Base-by-base conservation (phyloP, 2,888 invertebrate species). In the Melolontha melolontha region DNA sequence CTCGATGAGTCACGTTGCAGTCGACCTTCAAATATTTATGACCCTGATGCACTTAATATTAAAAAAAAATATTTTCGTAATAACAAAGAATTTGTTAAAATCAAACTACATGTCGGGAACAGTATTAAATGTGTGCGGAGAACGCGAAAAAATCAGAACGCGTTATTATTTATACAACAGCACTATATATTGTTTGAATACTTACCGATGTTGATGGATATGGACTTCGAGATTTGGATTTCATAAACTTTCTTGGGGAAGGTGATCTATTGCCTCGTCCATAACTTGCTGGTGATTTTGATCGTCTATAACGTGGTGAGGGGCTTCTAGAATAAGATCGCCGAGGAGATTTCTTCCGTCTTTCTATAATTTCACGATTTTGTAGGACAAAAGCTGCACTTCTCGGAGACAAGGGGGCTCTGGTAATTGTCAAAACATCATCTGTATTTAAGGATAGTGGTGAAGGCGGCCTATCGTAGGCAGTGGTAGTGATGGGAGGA, bases 321-420 rank as follows among this genome's bases (percentile, higher is more conserved):
- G 80, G 81, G 66, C 80, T 83, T n/a, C 83, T 78, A 11, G 84
- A 84, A 69, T 81, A 82, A 5, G 83, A 84, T 62, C 84, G 75
- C 8, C 81, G 73, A 4, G 80, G 80, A 10, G 81, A 81, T 40
- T 81, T 76, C 52, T 82, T 77, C 50, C 83, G 72, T 67, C 80
- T 79, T 64, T 83, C 83, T n/a, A 84, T 78, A 22, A 83, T 83
- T 34, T 82, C 82, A 14, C 82, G 79, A 72, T 84, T 84, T 74
- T 84, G 77, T 62, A 83, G 68, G 6, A 84, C 84, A 71, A 84
- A 84, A 12, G 83, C 82, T 6, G 83, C 83, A 72, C 83, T 83
- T 72, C 83, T 75, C 0, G 84, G 84, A 8, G 83, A 83, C 34
- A 84, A 71, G 0, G 83, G 83, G 2, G 83, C 83, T 76, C 81